Evolutionary conservation across 2,113 vertebrate genomes (phyloP), one percentile per base, ranked within the genome.

Genomic region (Hyaena hyaena): DNA sequence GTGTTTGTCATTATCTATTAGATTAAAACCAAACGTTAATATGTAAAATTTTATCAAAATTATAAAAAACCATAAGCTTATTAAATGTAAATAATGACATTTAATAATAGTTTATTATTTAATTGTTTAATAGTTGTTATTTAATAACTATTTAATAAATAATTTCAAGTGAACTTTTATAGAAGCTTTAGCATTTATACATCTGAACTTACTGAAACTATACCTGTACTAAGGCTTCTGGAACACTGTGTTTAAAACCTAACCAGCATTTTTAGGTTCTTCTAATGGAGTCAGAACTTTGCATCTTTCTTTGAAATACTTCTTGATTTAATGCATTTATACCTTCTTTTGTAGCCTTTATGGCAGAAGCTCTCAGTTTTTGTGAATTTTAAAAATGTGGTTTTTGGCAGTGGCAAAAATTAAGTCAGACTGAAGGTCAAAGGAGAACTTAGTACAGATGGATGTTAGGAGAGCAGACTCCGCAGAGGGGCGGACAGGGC

Each of bases 1-100:
- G 65, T 92, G 28, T 89, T 61, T 93, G 43, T 82, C 55, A 33
- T 71, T 48, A 95, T 97, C 31, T 84, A 17, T 66, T 55, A 90
- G 17, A 88, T 66, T 91, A 82, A 95, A 95, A 39, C 39, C 39
- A 95, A 88, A 71, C 7, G 16, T 77, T 31, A 50, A 71, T 81
- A 65, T 81, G 74, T 90, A 93, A 85, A 26, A 74, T 45, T 48
- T 66, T 28, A 76, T 39, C 45, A 61, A 92, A 91, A 93, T 73
- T 68, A 50, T 69, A 76, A 91, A 92, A 97, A 48, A 7, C 1
- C 39, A 19, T 21, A 88, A 93, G 1, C 15, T 95, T 79, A 86
- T 91, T 85, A 88, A 90, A 74, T 86, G 61, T 80, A 92, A 96
- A 86, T 73, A 91, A 58, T 24, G 8, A 58, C 71, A 2, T 7